phyloP scores from a whole-genome alignment of 2,113 vertebrate species.

The Podarcis muralis region DNA sequence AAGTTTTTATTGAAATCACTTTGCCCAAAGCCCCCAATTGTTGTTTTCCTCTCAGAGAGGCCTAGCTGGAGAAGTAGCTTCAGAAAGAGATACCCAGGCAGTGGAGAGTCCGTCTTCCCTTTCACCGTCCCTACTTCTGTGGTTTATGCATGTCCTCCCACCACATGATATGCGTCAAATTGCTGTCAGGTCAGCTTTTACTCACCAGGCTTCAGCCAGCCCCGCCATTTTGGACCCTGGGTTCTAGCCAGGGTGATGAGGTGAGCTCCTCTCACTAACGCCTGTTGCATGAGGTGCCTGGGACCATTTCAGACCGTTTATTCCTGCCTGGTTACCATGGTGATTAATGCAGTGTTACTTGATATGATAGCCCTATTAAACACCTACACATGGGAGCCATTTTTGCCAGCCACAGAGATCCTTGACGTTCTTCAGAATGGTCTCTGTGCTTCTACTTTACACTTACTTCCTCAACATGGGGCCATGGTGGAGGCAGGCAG shows the following conservation, averaged over 20 bases:
- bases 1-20: too few species aligned
- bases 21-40: too few species aligned
- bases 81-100: background rate
- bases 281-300: slow-evolving; percentile 5
- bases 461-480: background rate
- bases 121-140: too few species aligned
- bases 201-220: background rate
- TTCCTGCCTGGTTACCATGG: slow-evolving; percentile 55
- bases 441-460: background rate
- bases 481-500: too few species aligned
- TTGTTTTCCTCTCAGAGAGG: too few species aligned
- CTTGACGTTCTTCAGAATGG: background rate
- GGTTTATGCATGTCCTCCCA: background rate
- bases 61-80: too few species aligned
- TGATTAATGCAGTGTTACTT: slow-evolving; percentile 51
- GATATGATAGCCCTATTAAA: slow-evolving; percentile 48
- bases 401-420: background rate
- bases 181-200: background rate
- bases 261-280: slow-evolving; percentile 5
- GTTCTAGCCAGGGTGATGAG: slow-evolving; percentile 37
- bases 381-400: slow-evolving; percentile 43
- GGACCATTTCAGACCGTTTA: slow-evolving; percentile 59
- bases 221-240: background rate
- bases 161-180: background rate
- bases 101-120: background rate